Evolutionary conservation across 2,797 vertebrate genomes (phyloP), one percentile per base, ranked within the genome.

Genomic region (Rhadinocentrus ornatus): DNA sequence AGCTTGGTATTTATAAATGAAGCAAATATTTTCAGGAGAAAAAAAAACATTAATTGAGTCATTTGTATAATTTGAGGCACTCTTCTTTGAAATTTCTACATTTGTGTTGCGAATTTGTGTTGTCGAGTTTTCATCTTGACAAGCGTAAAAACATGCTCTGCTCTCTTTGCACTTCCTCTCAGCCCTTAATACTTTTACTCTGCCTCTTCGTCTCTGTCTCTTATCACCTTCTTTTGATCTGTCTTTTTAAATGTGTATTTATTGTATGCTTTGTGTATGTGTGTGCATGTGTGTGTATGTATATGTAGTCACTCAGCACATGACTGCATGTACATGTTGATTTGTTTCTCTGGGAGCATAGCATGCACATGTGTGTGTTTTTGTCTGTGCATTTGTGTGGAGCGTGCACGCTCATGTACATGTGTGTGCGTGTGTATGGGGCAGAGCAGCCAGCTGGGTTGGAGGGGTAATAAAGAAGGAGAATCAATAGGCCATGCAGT

Each of bases 401-500:
- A 12, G 61, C 22, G 53, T 56, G 62, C 18, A 37, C 24, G 1
- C 50, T 66, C 50, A 55, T 59, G 72, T 55, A 32, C 35, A 48
- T 24, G 46, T n/a, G 48, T 54, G 70, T 6, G 39, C 16, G 66
- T 34, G 75, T 57, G 83, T 93, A 95, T 95, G 96, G 96, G 95
- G 95, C 95, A 96, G 94, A 96, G 95, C 97, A 98, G 98, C 96
- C 97, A 99, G 97, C 97, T 99, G 98, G 97, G 96, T 96, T 98
- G 97, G 96, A 96, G 96, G 96, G 96, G 97, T 98, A 99, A 99
- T 99, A 99, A 99, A 99, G 98, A 97, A 99, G 96, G 96, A 97
- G 97, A 99, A 99, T 99, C 97, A 99, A 99, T 99, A 99, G 98
- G 98, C 95, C 98, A 99, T 99, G 98, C 97, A 98, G 95, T 98